Percentiles rank a stretch among this genome's conserved stretches.
Conservation (phyloP, 2,797 vertebrate species). For the Acipenser oxyrinchus region DNA sequence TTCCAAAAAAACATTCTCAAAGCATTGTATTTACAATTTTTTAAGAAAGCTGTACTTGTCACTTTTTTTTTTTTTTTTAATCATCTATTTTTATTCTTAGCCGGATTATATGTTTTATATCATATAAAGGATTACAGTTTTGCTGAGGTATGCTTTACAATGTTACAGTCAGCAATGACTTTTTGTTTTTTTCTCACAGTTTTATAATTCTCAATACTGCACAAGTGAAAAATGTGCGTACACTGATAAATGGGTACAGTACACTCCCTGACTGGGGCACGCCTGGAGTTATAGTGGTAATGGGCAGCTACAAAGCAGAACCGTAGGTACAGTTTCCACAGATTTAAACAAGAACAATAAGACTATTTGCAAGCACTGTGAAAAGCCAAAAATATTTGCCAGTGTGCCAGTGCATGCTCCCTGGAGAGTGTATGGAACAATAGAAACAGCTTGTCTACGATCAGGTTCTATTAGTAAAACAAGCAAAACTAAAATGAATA, state of each 20-base stretch:
- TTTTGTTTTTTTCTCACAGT: background rate
- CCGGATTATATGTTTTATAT: too few species aligned
- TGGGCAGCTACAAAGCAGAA: background rate
- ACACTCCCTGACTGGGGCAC: conserved; percentile 2
- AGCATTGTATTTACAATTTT: conserved; percentile 10
- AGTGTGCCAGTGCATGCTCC: conserved; percentile 37
- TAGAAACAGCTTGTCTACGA: conserved; percentile 48
- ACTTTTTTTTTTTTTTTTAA: conserved; percentile 15
- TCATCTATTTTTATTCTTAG: too few species aligned
- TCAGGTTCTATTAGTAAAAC: conserved; percentile 48
- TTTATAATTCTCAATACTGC: background rate
- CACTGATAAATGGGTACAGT: background rate
- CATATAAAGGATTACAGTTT: too few species aligned
- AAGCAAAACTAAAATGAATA: conserved; percentile 32
- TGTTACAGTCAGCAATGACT: too few species aligned
- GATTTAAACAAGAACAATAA: conserved; percentile 21
- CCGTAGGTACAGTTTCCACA: conserved; percentile 10
- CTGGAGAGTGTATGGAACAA: conserved; percentile 44
- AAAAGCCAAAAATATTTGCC: conserved; percentile 37
- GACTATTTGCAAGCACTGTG: conserved; percentile 17
- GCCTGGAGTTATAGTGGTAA: background rate
- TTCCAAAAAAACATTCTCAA: too few species aligned
- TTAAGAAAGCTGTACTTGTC: conserved; percentile 10
- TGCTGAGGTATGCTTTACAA: too few species aligned
- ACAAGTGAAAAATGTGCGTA: background rate